Evolutionary conservation across 2,113 vertebrate genomes (phyloP), one percentile per base, ranked within the genome.

Genomic region (Tychaedon coryphoeus): DNA sequence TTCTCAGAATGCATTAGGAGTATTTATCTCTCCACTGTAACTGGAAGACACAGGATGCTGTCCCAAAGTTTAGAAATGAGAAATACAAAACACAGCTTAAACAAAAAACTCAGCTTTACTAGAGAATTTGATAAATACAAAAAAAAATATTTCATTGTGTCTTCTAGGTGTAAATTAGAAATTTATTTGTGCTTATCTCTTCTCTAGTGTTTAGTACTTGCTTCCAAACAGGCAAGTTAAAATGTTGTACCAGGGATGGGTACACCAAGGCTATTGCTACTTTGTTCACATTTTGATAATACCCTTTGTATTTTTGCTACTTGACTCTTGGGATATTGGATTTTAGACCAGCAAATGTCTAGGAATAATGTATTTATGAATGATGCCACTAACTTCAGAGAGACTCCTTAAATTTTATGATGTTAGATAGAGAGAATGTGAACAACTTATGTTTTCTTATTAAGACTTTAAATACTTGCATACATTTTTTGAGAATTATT

Each of bases 11-110:
- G 17, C 42, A 48, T 26, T n/a, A n/a, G 25, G 16, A 79, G 3
- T 29, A 5, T 45, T 2, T 72, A 3, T 40, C 3, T 43, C 8
- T 60, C 12, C 51, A 0, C 22, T 7, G 0, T 26, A 91, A 47
- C 33, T 66, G 51, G 23, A 92, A 90, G 53, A 86, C 1, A 2
- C 9, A 74, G 19, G 33, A 17, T 92, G 50, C 45, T 73, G 26
- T 62, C 43, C 26, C 11, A 13, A 45, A 54, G 54, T 54, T 76
- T 65, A 38, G 45, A 86, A 69, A 83, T 18, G 7, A 73, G 48
- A 76, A 92, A n/a, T 33, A 38, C 24, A 14, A 72, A 86, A 57
- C 0, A 2, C 29, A 40, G 45, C 7, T 88, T 82, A 61, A 11
- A 40, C 1, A 1, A 86, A 56, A 1, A 12, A 64, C 38, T 87